Evolutionary conservation across 2,113 vertebrate species (phyloP), one percentile per base, ranked within the genome.

Genomic region (Brachyhypopomus occidentalis): DNA sequence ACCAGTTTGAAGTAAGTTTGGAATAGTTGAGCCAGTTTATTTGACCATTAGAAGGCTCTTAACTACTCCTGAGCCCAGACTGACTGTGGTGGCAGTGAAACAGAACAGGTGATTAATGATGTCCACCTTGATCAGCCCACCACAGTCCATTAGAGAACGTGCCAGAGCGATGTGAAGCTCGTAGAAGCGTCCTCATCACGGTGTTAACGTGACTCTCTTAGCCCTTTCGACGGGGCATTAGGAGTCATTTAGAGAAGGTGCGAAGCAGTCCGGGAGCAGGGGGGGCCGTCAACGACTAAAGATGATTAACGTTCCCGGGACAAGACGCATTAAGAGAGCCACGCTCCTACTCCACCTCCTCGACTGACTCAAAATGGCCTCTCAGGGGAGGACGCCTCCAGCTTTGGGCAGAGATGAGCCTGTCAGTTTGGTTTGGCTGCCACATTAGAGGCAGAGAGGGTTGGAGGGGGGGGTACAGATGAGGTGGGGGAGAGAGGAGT

Each of bases 401-500:
- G 95, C 88, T 90, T 95, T 95, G 95, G 96, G 88, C 87, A 93
- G 95, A 96, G 94, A 96, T 94, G 95, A 97, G 96, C 94, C 95
- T 93, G 95, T 96, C 95, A 96, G 95, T 97, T 97, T 97, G 95
- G 94, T 96, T 96, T 96, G 95, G 94, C 94, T 96, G 96, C 95
- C 95, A 96, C 95, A 96, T 98, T 96, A 96, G 87, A 89, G 94
- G 94, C 94, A 93, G n/a, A 92, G 89, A 94, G 95, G 95, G 94
- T 94, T 91, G 90, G 82, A 88, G 90, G 89, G 89, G 84, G 88
- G 77, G 80, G 41, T 9, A 48, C 70, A n/a, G 75, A 48, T 9
- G 67, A 71, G 60, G 77, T 20, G 74, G 62, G 58, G 22, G 83
- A 38, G 72, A 52, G 38, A 22, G 0, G 93, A 91, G 92, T 91